Base-by-base conservation (phyloP, 2,888 invertebrate genomes). In the Drosophila nr. perissopoda region DNA sequence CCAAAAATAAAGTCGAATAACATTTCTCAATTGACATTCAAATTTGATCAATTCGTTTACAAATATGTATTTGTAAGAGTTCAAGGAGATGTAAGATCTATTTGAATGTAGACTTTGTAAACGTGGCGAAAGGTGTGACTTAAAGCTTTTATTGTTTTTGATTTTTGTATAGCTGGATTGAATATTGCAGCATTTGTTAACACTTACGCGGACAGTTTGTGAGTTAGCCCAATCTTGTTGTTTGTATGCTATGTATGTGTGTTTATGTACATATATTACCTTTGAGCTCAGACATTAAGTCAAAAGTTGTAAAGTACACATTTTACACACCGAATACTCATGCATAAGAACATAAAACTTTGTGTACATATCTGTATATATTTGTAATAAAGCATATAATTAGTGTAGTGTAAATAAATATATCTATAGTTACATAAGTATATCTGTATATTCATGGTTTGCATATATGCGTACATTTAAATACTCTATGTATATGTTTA, bases 281-380 rank as follows among this genome's bases (percentile, higher is more conserved):
- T 69, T 68, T 66, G 42, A 79, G 83, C 76, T 67, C 70, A 63
- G 68, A 69, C 58, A 63, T 66, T 64, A 21, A 48, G 52, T 31
- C 45, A 66, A 48, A 54, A 51, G 52, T 56, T 36, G 11, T 33
- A 54, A 74, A 64, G 21, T 31, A 63, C 33, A 77, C 0, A 74
- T 33, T 52, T 31, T 51, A 66, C 63, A 63, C 53, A 38, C 33
- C 49, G n/a, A 60, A 58, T 53, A 57, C 42, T 58, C 33, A 58
- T 74, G 65, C 79, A 29, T 48, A 56, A 51, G 27, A 70, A 61
- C 56, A 49, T 51, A 13, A 21, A 57, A 66, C 54, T 16, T 34
- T 65, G 54, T 66, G 58, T 64, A 54, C 56, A 72, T 61, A 64
- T 53, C 21, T 42, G 34, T 57, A 36, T n/a, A 53, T 31, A 57